These are phyloP conservation scores for Chitala chitala DNA, from an alignment of 2,113 vertebrate species.

Conservation along the genomic window DNA sequence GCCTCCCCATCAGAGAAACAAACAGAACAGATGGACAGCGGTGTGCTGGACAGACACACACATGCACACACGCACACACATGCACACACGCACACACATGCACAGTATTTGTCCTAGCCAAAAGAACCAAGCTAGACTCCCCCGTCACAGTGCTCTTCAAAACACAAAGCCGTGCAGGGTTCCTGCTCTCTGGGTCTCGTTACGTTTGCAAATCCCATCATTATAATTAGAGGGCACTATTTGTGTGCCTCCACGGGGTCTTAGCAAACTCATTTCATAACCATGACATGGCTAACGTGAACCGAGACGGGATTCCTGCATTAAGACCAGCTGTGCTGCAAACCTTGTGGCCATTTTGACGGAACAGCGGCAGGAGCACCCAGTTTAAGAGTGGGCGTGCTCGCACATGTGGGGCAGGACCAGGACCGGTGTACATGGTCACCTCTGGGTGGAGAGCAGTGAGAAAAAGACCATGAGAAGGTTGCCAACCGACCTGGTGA, in stretches of 20 bases:
- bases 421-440: not conserved
- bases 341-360: slow-evolving; percentile 13
- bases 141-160: no score
- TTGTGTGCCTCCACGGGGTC: no score
- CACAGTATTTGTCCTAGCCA: no score
- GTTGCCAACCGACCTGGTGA: no score
- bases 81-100: slow-evolving; percentile 15
- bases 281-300: not conserved
- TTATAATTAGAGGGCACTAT: no score
- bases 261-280: not conserved
- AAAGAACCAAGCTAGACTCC: no score
- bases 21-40: no score
- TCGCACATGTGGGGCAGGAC: not conserved
- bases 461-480: slow-evolving; percentile 21
- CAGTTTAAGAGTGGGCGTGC: not conserved
- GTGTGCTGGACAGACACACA: no score
- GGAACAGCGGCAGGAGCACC: slow-evolving; percentile 19
- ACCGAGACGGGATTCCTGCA: not conserved
- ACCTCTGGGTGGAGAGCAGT: slow-evolving; percentile 35
- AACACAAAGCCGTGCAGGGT: no score
- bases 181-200: no score
- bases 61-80: slow-evolving; percentile 16
- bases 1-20: no score
- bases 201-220: no score
- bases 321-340: slow-evolving; percentile 22